phyloP scores from a whole-genome alignment of 2,113 vertebrate genomes.

The Symphodus melops region DNA sequence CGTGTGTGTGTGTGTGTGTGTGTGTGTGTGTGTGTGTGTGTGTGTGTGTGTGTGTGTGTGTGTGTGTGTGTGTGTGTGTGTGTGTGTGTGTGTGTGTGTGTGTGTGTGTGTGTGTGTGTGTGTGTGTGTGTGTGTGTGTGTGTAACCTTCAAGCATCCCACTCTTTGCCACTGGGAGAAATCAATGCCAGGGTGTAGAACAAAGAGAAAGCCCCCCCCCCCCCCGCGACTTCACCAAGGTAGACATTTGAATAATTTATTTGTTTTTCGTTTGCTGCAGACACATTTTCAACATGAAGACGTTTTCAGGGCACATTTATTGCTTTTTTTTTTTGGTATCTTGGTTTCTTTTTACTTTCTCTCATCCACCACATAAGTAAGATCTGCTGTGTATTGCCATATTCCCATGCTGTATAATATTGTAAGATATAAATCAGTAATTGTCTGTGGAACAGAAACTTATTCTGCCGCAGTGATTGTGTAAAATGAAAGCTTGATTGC shows the following conservation, averaged over 20 bases:
- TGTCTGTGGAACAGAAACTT: too few species aligned
- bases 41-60: too few species aligned
- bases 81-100: too few species aligned
- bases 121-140: constrained; percentile 36
- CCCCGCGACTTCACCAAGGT: constrained; percentile 50
- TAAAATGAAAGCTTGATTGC: neutral
- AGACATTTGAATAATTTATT: constrained; percentile 72
- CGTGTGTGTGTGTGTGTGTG: too few species aligned
- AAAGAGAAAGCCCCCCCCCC: constrained; percentile 43
- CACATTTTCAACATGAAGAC: constrained; percentile 43
- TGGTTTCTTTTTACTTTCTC: constrained; percentile 1
- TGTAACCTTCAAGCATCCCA: constrained; percentile 72
- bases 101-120: too few species aligned
- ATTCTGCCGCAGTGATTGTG: too few species aligned
- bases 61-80: too few species aligned
- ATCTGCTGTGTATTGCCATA: too few species aligned
- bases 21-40: too few species aligned
- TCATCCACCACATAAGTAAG: neutral
- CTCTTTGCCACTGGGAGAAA: constrained; percentile 65
- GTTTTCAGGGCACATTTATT: neutral
- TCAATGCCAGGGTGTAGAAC: constrained; percentile 70
- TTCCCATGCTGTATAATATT: too few species aligned
- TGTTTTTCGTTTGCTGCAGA: constrained; percentile 46
- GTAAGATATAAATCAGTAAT: too few species aligned
- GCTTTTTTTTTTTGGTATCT: neutral